Base-by-base conservation (phyloP, 2,113 vertebrate genomes). In the Bombycilla garrulus region DNA sequence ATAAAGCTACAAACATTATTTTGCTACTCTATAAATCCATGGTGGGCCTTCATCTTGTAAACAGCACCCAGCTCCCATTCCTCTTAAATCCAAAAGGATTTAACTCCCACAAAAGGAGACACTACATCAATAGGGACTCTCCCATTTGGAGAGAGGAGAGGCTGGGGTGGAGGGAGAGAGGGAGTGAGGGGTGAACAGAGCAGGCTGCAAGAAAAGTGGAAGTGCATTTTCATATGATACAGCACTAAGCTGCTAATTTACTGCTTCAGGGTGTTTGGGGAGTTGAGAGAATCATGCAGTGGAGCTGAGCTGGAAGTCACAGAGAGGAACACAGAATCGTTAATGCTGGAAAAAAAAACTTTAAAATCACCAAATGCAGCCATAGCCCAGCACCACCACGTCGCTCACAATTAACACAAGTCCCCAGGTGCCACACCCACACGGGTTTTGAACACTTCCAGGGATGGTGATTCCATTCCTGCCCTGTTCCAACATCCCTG, bases 61-160 rank as follows among this genome's bases (percentile, higher is more conserved):
- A 15, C 38, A 71, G 50, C 15, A 20, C 12, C 42, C 56, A 25
- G 31, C 64, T 86, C 66, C 77, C 33, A 33, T 36, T 58, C 45
- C 48, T 74, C 35, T 67, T 22, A 26, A 67, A 60, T 44, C 62
- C 24, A 21, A 6, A 50, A 64, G 16, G 25, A 18, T 33, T 33
- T 1, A 38, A 20, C 24, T 81, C 29, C 42, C 56, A 31, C 42
- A 26, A 10, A 44, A 65, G 51, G 44, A 83, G 44, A 5, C 25
- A 13, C 38, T 54, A 36, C 45, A 50, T 9, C 61, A 29, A 12
- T 1, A 36, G 1, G 14, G 57, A 18, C 17, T 62, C 0, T 0
- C 3, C 11, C 35, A 1, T 33, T 6, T 42, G 79, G 51, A 66
- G 42, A 31, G 13, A 40, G 50, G 51, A 51, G 82, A 44, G 56